Evolutionary conservation across 2,113 vertebrate species (phyloP).

Genomic region (Brachypteracias leptosomus): DNA sequence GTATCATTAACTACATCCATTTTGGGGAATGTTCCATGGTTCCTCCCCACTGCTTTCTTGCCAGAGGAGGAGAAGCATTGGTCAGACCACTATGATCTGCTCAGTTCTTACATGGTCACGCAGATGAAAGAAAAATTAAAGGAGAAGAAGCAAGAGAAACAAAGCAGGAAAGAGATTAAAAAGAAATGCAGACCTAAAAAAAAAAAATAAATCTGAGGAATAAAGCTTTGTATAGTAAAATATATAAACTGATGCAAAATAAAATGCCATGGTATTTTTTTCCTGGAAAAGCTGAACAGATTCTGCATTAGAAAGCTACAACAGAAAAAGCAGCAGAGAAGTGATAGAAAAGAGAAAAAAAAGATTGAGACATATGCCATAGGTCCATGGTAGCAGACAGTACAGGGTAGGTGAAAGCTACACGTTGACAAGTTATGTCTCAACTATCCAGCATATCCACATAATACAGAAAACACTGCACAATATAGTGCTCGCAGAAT

Average conservation of each 20-base stretch:
- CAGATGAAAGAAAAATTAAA: constrained; percentile 44
- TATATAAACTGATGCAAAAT: constrained; percentile 10
- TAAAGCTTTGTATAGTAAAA: background rate
- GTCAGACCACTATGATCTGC: constrained; percentile 50
- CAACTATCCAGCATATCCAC: background rate
- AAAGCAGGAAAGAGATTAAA: constrained; percentile 47
- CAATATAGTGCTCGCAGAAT: background rate
- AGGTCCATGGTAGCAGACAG: background rate
- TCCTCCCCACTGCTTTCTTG: constrained; percentile 58
- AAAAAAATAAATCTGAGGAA: constrained; percentile 4
- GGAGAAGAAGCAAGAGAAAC: constrained; percentile 6
- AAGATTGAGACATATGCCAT: background rate
- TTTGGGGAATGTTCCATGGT: constrained; percentile 22
- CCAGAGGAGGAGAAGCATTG: constrained; percentile 53
- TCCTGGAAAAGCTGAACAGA: constrained; percentile 10
- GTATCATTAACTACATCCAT: constrained; percentile 63
- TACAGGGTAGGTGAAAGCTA: background rate
- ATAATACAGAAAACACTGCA: background rate
- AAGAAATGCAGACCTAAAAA: background rate
- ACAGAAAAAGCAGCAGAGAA: constrained; percentile 21
- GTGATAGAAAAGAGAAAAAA: background rate
- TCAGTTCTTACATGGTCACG: constrained; percentile 50
- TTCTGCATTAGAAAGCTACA: background rate
- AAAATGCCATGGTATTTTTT: constrained; percentile 7
- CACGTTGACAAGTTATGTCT: background rate